Evolutionary conservation across 2,888 invertebrate genomes (phyloP), one percentile per base, ranked within the genome.

Genomic region (Plebejus anna): DNA sequence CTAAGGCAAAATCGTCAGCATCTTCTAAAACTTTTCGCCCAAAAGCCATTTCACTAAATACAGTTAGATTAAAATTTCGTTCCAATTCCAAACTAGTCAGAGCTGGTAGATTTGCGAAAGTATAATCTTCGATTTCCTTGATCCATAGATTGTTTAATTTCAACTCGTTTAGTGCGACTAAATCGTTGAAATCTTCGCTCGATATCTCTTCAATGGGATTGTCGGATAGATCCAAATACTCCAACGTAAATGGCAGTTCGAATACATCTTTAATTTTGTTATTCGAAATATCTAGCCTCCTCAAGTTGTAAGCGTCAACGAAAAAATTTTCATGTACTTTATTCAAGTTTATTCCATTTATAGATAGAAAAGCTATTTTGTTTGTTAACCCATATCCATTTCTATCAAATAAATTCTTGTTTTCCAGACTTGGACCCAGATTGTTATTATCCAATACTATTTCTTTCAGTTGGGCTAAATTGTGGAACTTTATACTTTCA

Each of bases 161-260:
- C 3, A 96, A 84, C 0, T 89, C 88, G 80, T 91, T 94, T 66
- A 96, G 80, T 0, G 91, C 93, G 0, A 95, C 94, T 32, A 95
- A 84, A 77, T 94, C 90, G 0, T 85, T 81, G 73, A 95, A 92
- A 81, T 95, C 92, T 80, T 92, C 94, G 0, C 88, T 87, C 1
- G 90, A 88, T 42, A 96, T 85, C 28, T 88, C 88, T 0, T 83
- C 81, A 3, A 96, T 92, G 9, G 94, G 92, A 76, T 95, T 96
- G 71, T 95, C 95, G 0, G 96, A 96, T 16, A 96, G 81, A 84
- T 96, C 96, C 28, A 96, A 86, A 78, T 94, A 93, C 82, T 95
- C 90, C 6, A 96, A 81, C 0, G 94, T 94, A 42, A 89, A 90
- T 0, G 96, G 96, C 76, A 96, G 82, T 55, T 91, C 88, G 38